These are phyloP conservation scores for Oophaga sylvatica DNA, from an alignment of 2,797 vertebrate species.

Conservation along the genomic window DNA sequence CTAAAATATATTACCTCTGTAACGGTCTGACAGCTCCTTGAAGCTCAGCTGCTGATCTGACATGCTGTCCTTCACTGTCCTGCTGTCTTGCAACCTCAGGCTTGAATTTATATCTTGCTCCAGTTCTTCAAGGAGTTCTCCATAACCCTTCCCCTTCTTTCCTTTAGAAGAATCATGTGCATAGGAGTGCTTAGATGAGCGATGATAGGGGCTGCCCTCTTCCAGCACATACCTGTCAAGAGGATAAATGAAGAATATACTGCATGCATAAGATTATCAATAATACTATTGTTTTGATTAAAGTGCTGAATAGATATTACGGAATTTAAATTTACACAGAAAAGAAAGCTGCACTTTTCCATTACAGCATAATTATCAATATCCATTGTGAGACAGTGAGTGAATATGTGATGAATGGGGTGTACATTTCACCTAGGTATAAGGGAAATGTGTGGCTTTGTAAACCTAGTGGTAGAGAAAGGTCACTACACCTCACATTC, in stretches of 20 bases:
- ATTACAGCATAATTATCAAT: no score
- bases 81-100: constrained; percentile 76
- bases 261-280: not conserved
- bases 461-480: no score
- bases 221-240: constrained; percentile 86
- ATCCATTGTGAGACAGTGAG: no score
- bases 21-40: constrained; percentile 85
- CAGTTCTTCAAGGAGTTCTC: constrained; percentile 80
- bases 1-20: constrained; percentile 77
- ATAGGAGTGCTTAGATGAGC: constrained; percentile 78
- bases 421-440: no score
- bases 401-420: no score
- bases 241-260: not conserved
- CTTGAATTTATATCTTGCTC: constrained; percentile 83
- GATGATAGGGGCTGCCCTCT: constrained; percentile 86
- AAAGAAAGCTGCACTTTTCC: no score
- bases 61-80: constrained; percentile 82
- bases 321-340: no score
- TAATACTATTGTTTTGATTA: no score
- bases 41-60: constrained; percentile 91
- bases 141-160: constrained; percentile 70
- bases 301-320: no score
- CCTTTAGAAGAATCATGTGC: constrained; percentile 63
- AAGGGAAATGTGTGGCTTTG: no score
- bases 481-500: no score